Conservation (phyloP, 64 coral and sea anemone species). For the Stichodactyla mertensii region DNA sequence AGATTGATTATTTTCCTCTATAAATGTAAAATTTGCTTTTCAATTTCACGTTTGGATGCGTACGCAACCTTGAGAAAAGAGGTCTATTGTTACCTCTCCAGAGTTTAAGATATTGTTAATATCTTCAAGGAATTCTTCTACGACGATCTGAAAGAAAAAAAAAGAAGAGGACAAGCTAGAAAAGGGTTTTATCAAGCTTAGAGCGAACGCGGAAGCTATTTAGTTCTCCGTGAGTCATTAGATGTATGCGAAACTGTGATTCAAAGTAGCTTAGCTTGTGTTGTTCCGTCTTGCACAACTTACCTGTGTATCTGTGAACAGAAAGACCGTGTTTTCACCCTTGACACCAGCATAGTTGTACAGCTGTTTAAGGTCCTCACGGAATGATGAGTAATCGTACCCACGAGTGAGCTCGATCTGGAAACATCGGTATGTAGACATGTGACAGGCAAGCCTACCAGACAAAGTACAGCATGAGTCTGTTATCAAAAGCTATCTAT, state of each 20-base stretch:
- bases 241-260: too few relatives aligned
- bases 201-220: too few relatives aligned
- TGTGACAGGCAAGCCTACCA: slow-evolving; percentile 85
- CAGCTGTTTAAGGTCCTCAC: slow-evolving; percentile 89
- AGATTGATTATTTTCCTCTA: too few relatives aligned
- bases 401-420: slow-evolving; percentile 97
- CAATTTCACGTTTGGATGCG: too few relatives aligned
- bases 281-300: background rate
- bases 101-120: slow-evolving; percentile 99
- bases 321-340: slow-evolving; percentile 93
- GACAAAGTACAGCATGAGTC: background rate
- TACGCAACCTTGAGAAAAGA: too few relatives aligned
- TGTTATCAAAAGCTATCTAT: background rate
- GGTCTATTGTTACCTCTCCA: slow-evolving; percentile 84
- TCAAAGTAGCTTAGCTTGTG: too few relatives aligned
- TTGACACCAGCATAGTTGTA: slow-evolving; percentile 85
- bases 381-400: slow-evolving; percentile 89
- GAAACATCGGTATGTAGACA: slow-evolving; percentile 89
- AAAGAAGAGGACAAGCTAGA: background rate
- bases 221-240: too few relatives aligned
- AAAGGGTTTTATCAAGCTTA: too few relatives aligned
- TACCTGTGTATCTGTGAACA: slow-evolving; percentile 98
- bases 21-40: too few relatives aligned
- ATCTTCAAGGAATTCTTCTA: slow-evolving; percentile 98
- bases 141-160: slow-evolving; percentile 69